A percentile compares a stretch with the other conserved stretches of the same genome.
Evolutionary conservation across 92 coral and sea anemone species (phyloP).

Genomic region (Metridium senile): DNA sequence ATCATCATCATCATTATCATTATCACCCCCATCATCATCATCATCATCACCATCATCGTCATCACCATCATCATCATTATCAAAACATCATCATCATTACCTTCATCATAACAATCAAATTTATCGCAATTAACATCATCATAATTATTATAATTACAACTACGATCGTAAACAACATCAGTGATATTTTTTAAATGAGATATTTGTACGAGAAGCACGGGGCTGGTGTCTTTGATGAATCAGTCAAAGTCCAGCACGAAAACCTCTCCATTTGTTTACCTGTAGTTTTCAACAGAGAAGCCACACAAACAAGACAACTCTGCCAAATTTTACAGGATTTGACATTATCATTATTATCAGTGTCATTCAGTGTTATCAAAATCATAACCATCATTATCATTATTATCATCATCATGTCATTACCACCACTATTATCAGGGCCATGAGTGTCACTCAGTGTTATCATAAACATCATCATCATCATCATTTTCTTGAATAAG

Average conservation of each 20-base stretch:
- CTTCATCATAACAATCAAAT: too few species aligned
- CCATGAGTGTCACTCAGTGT: too few species aligned
- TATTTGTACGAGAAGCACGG: conserved; percentile 45
- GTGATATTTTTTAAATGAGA: too few species aligned
- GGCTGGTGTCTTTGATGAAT: conserved; percentile 16
- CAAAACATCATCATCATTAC: too few species aligned
- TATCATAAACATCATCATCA: too few species aligned
- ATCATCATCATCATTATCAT: neutral
- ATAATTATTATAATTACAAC: too few species aligned
- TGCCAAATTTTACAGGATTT: conserved; percentile 50
- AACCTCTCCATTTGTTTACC: conserved; percentile 40
- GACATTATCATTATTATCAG: neutral
- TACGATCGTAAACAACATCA: too few species aligned
- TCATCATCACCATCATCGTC: too few species aligned
- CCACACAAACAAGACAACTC: conserved; percentile 46
- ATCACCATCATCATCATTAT: too few species aligned
- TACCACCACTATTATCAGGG: neutral
- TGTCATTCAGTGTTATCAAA: neutral
- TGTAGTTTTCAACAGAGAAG: conserved; percentile 47
- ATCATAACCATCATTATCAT: neutral
- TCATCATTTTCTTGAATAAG: too few species aligned
- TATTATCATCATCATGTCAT: neutral
- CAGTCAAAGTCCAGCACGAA: conserved; percentile 35
- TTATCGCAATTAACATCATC: too few species aligned
- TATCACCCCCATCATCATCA: neutral